Evolutionary conservation across 2,797 vertebrate genomes (phyloP).

Genomic region (Smutsia temminckii): DNA sequence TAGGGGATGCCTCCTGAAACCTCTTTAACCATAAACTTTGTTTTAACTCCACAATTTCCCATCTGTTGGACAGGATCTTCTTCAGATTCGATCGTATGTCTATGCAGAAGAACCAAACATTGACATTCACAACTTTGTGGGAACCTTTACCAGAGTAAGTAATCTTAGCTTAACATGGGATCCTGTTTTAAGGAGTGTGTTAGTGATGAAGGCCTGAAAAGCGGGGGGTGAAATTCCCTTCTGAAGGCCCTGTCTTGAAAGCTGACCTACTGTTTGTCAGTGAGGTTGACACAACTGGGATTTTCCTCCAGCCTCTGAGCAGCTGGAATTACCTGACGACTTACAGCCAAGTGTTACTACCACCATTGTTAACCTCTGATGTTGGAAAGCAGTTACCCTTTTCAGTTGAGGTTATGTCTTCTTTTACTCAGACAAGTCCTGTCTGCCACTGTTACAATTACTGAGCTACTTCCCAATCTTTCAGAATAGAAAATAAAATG

Average conservation of each 20-base stretch:
- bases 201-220: accelerated
- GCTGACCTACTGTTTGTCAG: not conserved
- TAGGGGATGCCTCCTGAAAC: accelerated
- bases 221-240: not conserved
- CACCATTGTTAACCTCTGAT: accelerated
- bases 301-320: not conserved
- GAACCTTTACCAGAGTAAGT: conserved; percentile 96
- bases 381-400: not conserved
- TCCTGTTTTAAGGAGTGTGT: accelerated
- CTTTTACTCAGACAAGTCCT: not conserved
- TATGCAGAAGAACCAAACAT: conserved; percentile 98
- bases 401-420: accelerated
- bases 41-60: not conserved
- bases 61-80: conserved; percentile 90
- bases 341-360: accelerated
- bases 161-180: not conserved
- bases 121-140: conserved; percentile 98
- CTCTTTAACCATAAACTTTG: not conserved
- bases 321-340: accelerated
- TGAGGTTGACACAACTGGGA: accelerated
- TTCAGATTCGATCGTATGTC: conserved; percentile 94
- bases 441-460: not conserved
- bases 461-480: not conserved
- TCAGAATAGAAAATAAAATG: not conserved
- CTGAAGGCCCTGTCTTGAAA: not conserved